Percentiles rank a stretch among this genome's conserved stretches.
These are phyloP conservation scores for Forbesichthys agassizii DNA, from an alignment of 2,113 vertebrate genomes.

Conservation along the genomic window DNA sequence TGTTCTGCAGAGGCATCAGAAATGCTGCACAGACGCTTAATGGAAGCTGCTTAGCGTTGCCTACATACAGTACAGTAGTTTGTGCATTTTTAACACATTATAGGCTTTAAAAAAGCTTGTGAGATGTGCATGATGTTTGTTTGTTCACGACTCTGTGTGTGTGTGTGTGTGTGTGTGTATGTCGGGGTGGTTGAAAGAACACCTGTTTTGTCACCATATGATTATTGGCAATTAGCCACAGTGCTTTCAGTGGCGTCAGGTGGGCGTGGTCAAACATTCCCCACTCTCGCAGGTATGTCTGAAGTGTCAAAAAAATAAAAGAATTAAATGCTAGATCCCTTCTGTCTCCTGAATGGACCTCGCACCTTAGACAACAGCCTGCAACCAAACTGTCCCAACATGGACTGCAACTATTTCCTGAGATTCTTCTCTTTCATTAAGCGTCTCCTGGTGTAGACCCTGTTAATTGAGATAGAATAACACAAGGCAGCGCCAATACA, in stretches of 20 bases:
- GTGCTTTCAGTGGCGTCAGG: conserved; percentile 49
- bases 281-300: conserved; percentile 58
- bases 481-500: not conserved
- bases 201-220: conserved; percentile 74
- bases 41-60: conserved; percentile 46
- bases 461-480: not conserved
- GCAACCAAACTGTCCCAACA: conserved; percentile 10
- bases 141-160: not conserved
- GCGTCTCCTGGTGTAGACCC: not conserved
- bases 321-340: not conserved
- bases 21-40: conserved; percentile 31
- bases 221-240: conserved; percentile 71
- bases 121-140: not conserved
- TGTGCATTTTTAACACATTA: conserved; percentile 36
- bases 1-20: conserved; percentile 66
- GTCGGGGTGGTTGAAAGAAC: conserved; percentile 49
- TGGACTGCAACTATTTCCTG: not conserved
- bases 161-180: not conserved
- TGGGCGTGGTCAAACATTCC: conserved; percentile 56
- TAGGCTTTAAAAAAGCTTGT: conserved; percentile 10
- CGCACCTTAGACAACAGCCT: conserved; percentile 17
- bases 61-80: not conserved
- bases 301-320: conserved; percentile 41
- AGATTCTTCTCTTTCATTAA: not conserved
- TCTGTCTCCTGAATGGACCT: not conserved